A percentile compares a stretch with the other conserved stretches of the same genome.
These are phyloP conservation scores for Microtus richardsoni DNA, from an alignment of 2,113 vertebrate genomes.

Conservation along the genomic window DNA sequence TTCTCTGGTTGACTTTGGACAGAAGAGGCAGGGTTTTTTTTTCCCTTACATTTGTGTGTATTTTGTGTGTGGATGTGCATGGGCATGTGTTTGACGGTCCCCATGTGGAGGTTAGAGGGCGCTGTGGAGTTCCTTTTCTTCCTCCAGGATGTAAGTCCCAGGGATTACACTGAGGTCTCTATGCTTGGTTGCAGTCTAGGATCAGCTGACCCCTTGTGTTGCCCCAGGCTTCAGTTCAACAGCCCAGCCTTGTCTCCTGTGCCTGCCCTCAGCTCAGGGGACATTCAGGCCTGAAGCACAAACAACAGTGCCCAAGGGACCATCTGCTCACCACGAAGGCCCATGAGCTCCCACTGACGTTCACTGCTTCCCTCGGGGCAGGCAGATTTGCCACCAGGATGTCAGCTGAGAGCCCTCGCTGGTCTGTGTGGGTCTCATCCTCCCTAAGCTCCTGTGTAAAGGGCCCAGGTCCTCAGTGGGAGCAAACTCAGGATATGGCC, in stretches of 20 bases:
- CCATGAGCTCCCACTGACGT: constrained; percentile 49
- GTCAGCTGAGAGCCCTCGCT: background rate
- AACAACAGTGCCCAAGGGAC: constrained; percentile 62
- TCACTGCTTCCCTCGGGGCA: constrained; percentile 5
- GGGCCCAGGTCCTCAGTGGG: background rate
- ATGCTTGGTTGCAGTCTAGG: background rate
- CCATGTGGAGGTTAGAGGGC: background rate
- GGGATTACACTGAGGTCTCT: too few species aligned
- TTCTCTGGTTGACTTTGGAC: background rate
- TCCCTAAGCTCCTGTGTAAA: background rate
- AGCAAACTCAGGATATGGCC: background rate
- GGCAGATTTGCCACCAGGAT: background rate
- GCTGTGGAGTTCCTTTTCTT: background rate
- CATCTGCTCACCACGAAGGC: background rate
- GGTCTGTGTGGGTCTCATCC: background rate
- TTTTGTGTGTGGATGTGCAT: background rate
- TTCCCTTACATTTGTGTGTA: background rate
- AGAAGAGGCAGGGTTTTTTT: background rate
- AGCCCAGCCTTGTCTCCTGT: background rate
- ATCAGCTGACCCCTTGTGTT: background rate
- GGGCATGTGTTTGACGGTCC: fast-evolving
- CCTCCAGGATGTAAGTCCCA: background rate
- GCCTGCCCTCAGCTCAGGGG: background rate
- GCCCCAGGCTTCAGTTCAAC: background rate
- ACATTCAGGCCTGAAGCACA: constrained; percentile 44